Conservation (phyloP, 2,888 invertebrate species). For the Dascillus cervinus region DNA sequence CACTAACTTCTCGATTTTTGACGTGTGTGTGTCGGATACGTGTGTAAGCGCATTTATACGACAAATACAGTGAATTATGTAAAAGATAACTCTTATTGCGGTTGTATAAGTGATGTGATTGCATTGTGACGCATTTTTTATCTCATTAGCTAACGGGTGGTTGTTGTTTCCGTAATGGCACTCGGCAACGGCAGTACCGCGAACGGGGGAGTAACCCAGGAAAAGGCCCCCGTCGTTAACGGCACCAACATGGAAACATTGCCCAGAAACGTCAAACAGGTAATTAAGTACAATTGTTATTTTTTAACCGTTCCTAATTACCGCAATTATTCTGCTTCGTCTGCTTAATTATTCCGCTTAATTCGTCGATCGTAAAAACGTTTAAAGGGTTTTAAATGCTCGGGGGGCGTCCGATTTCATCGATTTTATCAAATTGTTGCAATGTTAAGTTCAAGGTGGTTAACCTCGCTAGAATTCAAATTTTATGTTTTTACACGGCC, state of each 20-base stretch:
- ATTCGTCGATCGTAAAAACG: too few species aligned
- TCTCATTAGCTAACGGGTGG: not conserved
- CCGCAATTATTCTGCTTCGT: too few species aligned
- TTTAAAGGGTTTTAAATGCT: too few species aligned
- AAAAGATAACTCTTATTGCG: not conserved
- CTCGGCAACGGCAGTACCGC: conserved; percentile 40
- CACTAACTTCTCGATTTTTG: conserved; percentile 23
- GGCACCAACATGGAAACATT: conserved; percentile 54
- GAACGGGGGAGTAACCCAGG: conserved; percentile 41
- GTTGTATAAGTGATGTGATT: not conserved
- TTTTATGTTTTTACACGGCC: too few species aligned
- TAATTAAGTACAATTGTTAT: conserved; percentile 31
- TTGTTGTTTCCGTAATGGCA: conserved; percentile 31
- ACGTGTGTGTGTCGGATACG: conserved; percentile 21
- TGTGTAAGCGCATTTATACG: conserved; percentile 9
- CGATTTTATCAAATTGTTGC: too few species aligned
- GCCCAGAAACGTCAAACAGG: conserved; percentile 52
- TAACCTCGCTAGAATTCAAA: too few species aligned
- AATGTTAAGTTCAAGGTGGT: too few species aligned
- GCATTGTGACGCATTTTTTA: not conserved
- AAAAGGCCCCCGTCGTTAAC: conserved; percentile 52
- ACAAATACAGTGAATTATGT: conserved; percentile 4
- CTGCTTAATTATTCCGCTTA: too few species aligned
- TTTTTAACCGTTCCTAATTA: too few species aligned
- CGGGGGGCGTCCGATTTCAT: too few species aligned